Percentiles rank a stretch among this genome's conserved stretches.
These are phyloP conservation scores for Charadrius vociferus DNA, from an alignment of 2,113 vertebrate species.

Conservation along the genomic window DNA sequence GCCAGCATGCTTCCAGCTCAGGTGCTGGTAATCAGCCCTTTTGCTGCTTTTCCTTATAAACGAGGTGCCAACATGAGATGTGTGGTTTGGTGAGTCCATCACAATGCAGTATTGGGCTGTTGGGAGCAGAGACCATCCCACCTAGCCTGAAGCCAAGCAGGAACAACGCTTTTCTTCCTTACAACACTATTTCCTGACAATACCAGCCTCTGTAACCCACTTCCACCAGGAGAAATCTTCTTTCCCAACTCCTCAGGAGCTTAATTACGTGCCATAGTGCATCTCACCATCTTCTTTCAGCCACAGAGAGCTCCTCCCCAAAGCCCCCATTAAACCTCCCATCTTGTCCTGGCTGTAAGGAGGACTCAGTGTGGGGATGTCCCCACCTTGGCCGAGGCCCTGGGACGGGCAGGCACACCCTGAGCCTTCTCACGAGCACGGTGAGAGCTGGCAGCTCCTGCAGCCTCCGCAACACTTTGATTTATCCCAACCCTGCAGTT, in stretches of 20 bases:
- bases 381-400: background rate
- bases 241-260: background rate
- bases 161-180: background rate
- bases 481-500: background rate
- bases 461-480: background rate
- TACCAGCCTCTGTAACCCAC: rapidly evolving
- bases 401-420: background rate
- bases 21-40: background rate
- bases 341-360: background rate
- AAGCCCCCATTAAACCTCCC: background rate
- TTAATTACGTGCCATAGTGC: background rate
- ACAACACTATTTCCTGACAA: background rate
- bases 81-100: background rate
- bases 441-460: background rate
- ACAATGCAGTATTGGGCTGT: background rate
- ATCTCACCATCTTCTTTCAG: background rate
- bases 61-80: background rate
- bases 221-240: background rate
- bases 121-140: background rate
- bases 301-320: background rate
- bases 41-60: background rate
- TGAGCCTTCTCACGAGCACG: rapidly evolving
- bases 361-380: background rate
- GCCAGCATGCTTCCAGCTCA: background rate
- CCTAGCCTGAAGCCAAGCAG: background rate